phyloP scores from a whole-genome alignment of 1,140 invertebrate species.

The Bombus superbus region DNA sequence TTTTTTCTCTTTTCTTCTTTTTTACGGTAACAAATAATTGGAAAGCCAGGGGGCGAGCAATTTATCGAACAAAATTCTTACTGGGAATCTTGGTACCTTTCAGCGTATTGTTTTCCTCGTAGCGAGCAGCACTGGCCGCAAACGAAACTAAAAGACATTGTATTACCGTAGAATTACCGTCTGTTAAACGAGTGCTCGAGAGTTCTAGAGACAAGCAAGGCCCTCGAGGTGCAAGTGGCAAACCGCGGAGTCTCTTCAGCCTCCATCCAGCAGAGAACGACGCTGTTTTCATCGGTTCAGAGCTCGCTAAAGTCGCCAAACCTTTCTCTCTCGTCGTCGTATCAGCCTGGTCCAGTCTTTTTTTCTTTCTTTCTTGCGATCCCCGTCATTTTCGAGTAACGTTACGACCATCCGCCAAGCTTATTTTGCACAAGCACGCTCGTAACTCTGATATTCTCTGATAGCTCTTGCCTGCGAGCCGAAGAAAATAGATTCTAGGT shows the following conservation, averaged over 20 bases:
- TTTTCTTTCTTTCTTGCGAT: slow-evolving; percentile 19
- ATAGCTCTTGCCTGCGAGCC: neutral
- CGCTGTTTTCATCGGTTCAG: slow-evolving; percentile 53
- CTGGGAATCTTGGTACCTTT: neutral
- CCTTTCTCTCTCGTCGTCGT: slow-evolving; percentile 35
- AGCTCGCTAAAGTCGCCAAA: slow-evolving; percentile 53
- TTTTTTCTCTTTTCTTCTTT: neutral
- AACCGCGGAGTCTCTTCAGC: slow-evolving; percentile 68
- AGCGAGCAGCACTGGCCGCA: neutral
- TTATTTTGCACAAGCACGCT: slow-evolving; percentile 1
- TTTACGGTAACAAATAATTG: neutral
- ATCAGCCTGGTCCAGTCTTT: slow-evolving; percentile 49
- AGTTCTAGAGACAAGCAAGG: slow-evolving; percentile 66
- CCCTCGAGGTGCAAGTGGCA: slow-evolving; percentile 70
- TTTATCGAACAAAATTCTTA: neutral
- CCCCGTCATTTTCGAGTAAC: slow-evolving; percentile 15
- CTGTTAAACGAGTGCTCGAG: slow-evolving; percentile 62
- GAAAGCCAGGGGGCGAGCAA: too few species aligned
- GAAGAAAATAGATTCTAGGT: neutral
- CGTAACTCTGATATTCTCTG: neutral
- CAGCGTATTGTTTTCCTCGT: neutral
- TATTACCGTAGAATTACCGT: slow-evolving; percentile 58
- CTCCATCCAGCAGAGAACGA: slow-evolving; percentile 50
- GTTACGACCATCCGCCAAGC: neutral
- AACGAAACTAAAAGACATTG: slow-evolving; percentile 32